Evolutionary conservation across 2,797 vertebrate genomes (phyloP).

Genomic region (Acanthurus tractus): DNA sequence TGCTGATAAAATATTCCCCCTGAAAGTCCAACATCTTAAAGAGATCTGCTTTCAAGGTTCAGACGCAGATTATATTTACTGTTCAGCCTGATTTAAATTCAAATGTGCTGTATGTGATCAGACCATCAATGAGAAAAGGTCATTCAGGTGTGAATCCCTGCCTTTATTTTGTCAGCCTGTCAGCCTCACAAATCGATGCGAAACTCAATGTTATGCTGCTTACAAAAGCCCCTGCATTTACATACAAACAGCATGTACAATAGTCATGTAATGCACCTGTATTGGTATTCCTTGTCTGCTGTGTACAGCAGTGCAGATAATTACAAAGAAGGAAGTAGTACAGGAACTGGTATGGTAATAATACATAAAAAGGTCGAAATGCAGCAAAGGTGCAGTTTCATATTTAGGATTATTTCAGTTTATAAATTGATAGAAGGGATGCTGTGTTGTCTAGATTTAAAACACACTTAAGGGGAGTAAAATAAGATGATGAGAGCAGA

Average conservation of each 20-base stretch:
- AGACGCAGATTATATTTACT: background rate
- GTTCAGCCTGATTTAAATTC: background rate
- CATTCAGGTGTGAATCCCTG: background rate
- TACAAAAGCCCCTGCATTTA: background rate
- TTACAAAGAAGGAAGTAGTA: no score
- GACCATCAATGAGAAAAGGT: background rate
- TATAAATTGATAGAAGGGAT: no score
- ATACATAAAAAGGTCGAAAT: no score
- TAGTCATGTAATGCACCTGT: background rate
- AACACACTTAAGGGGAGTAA: no score
- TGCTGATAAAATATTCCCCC: background rate
- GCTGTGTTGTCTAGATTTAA: no score
- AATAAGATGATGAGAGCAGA: no score
- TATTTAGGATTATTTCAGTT: no score
- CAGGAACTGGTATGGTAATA: no score
- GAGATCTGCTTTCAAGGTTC: background rate
- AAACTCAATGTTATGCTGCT: no score
- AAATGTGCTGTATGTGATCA: background rate
- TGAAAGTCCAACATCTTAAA: background rate
- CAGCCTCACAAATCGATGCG: background rate
- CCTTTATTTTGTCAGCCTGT: background rate
- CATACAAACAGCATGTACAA: background rate
- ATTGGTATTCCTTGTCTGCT: background rate
- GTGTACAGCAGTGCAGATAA: background rate
- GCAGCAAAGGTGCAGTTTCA: no score